A percentile compares a stretch with the other conserved stretches of the same genome.
These are phyloP conservation scores for Globodera rostochiensis DNA, from an alignment of 1,140 invertebrate species.

Conservation along the genomic window DNA sequence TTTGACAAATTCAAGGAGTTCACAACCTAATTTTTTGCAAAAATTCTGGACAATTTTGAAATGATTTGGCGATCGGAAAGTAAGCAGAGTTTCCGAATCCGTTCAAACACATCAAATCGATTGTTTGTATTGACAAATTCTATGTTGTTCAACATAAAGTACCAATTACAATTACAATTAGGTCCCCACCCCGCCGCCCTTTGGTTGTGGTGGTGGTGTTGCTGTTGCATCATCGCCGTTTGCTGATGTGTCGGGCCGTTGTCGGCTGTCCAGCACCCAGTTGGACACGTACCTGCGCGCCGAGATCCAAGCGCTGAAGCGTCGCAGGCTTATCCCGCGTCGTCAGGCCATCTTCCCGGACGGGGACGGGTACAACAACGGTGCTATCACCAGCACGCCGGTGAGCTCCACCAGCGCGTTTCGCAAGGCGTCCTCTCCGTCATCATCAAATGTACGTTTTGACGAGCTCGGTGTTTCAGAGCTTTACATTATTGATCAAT, in stretches of 20 bases:
- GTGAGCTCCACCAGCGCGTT: background rate
- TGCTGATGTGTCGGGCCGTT: constrained; percentile 31
- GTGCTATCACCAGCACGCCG: background rate
- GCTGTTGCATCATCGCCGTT: constrained; percentile 45
- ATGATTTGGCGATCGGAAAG: too few species aligned
- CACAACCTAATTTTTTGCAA: too few species aligned
- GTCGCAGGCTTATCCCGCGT: constrained; percentile 53
- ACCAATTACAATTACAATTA: background rate
- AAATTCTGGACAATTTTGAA: too few species aligned
- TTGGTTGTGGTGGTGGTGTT: background rate
- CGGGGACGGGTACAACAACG: background rate
- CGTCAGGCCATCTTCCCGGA: constrained; percentile 20
- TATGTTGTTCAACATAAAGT: constrained; percentile 8
- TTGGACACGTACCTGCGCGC: constrained; percentile 55
- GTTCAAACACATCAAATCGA: too few species aligned
- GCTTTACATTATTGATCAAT: too few species aligned
- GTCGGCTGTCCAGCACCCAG: constrained; percentile 48
- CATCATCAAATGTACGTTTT: constrained; percentile 48
- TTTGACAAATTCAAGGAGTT: too few species aligned
- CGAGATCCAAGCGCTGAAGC: constrained; percentile 52
- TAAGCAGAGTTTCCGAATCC: too few species aligned
- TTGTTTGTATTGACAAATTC: constrained; percentile 30
- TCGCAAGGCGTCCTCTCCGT: constrained; percentile 43
- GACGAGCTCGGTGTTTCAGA: background rate
- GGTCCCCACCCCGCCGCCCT: background rate